Evolutionary conservation across 2,888 invertebrate genomes (phyloP).

Genomic region (Melipona bicolor): DNA sequence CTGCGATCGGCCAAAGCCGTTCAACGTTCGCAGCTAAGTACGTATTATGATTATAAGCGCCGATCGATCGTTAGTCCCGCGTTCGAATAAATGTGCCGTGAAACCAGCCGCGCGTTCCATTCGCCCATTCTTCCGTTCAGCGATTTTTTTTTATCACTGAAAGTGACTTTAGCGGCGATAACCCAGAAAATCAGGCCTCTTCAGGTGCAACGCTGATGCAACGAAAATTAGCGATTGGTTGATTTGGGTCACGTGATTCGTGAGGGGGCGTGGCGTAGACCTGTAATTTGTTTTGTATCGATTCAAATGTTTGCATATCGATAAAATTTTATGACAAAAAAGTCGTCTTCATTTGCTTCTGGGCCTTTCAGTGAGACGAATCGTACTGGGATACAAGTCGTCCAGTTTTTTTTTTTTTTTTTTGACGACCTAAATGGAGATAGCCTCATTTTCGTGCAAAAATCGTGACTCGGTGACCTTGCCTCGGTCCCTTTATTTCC

Average conservation of each 20-base stretch:
- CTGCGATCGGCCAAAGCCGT: not conserved
- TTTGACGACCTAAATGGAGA: slow-evolving; percentile 38
- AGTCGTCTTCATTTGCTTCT: no score
- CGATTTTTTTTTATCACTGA: not conserved
- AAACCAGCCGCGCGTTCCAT: slow-evolving; percentile 14
- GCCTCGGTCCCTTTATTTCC: slow-evolving; percentile 47
- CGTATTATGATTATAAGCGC: slow-evolving; percentile 26
- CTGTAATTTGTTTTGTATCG: no score
- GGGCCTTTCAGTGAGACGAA: no score
- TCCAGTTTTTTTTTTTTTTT: slow-evolving; percentile 9
- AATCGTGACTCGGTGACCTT: slow-evolving; percentile 50
- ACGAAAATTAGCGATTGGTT: no score
- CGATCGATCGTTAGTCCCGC: slow-evolving; percentile 22
- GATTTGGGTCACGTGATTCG: no score
- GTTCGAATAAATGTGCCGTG: slow-evolving; percentile 39
- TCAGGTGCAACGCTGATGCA: no score
- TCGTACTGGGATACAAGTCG: no score
- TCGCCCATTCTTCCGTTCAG: slow-evolving; percentile 41
- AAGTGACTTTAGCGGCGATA: no score
- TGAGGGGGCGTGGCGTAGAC: no score
- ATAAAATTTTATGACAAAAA: no score
- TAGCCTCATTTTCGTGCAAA: not conserved
- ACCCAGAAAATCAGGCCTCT: no score
- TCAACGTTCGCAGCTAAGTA: not conserved
- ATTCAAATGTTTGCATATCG: no score